Evolutionary conservation across 1,140 invertebrate species (phyloP), one percentile per base, ranked within the genome.

Genomic region (Drosophila virilis): DNA sequence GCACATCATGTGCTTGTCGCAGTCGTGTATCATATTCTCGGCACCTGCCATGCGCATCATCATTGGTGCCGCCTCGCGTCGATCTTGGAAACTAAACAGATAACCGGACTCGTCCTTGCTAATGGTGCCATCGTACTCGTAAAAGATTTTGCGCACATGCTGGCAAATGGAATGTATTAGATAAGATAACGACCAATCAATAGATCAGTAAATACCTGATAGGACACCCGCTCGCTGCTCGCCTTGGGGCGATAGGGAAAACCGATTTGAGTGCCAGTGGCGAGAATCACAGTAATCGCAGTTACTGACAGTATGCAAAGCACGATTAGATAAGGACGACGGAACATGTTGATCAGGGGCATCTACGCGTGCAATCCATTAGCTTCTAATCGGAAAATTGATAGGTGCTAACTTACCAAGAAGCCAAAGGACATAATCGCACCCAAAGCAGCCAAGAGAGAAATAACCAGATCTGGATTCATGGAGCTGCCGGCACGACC

Each of bases 161-260:
- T 95, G 55, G 1, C 8, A 8, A 91, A 74, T 70, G 17, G 8
- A 6, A 48, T 5, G 9, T 9, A 28, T 48, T 48, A 48, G 9
- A 9, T 28, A 2, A 33, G 13, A 51, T 17, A 8, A 1, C 2
- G 12, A 13, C 6, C 13, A 6, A 48, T 12, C 0, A 1, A 0
- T 1, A 12, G 17, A 35, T 35, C 8, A 8, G 2, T 13, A 0
- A 35, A 1, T 51, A 96, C 95, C 78, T 93, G 91, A 59, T 96
- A 93, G 92, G 96, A 94, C 69, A 95, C 94, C 60, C 95, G 91
- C 85, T 96, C 94, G 1, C 95, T 95, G 28, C 95, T 94, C 22
- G 94, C 94, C 48, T 95, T 94, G 1, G 94, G 94, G 59, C 94
- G 94, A 82, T 96, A 97, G 1, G 96, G 96, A 91, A 97, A 97